Percentiles rank a stretch among this genome's conserved stretches.
phyloP scores from a whole-genome alignment of 2,797 vertebrate genomes.

The Nothura maculosa region DNA sequence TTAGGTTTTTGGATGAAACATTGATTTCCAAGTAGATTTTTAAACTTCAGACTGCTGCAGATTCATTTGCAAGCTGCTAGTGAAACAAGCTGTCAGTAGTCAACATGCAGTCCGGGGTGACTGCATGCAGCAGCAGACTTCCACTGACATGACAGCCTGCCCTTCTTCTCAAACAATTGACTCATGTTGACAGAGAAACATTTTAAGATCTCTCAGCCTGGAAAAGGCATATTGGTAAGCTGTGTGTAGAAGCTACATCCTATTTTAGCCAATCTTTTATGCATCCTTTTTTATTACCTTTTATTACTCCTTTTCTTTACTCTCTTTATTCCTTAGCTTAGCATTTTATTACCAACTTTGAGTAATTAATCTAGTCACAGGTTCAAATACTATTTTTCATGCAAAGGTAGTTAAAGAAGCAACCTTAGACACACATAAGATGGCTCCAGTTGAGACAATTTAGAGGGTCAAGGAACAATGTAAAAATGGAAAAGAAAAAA shows the following conservation, averaged over 20 bases:
- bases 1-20: conserved; percentile 11
- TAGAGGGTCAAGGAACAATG: background rate
- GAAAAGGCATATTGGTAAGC: background rate
- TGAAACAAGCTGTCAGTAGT: background rate
- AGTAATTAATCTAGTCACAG: background rate
- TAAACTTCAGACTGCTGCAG: background rate
- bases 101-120: background rate
- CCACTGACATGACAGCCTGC: background rate
- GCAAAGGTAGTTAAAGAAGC: background rate
- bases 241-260: background rate
- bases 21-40: conserved; percentile 22
- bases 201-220: background rate
- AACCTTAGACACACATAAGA: background rate
- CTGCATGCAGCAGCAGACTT: background rate
- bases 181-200: background rate
- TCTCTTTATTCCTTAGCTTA: background rate
- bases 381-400: background rate
- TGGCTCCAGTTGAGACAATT: background rate
- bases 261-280: background rate
- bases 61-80: conserved; percentile 14
- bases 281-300: background rate
- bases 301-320: background rate
- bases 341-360: background rate
- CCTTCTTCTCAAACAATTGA: background rate
- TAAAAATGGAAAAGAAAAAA: background rate